Evolutionary conservation across 2,113 vertebrate genomes (phyloP).

Genomic region (Miniopterus natalensis): DNA sequence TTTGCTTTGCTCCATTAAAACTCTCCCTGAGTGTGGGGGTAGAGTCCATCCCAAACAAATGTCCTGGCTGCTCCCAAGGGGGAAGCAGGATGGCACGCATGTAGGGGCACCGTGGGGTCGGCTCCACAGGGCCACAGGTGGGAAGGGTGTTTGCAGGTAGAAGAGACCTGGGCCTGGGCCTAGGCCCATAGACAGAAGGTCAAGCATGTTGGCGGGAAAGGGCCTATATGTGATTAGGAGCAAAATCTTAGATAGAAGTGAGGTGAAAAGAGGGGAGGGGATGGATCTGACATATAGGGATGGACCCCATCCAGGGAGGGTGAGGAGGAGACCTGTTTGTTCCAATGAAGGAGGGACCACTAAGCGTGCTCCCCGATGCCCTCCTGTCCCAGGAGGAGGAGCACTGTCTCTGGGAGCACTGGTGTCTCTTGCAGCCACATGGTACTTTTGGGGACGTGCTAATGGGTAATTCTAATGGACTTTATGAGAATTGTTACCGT

Average conservation of each 20-base stretch:
- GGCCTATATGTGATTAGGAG: not conserved
- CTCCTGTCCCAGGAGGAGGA: not conserved
- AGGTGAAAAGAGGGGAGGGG: not conserved
- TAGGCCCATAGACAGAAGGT: not conserved
- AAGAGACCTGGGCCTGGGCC: not conserved
- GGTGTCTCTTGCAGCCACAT: not conserved
- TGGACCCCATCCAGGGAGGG: not conserved
- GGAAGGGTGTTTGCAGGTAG: not conserved
- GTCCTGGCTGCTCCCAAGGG: not conserved
- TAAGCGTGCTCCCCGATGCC: rapidly evolving
- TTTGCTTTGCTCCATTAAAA: not conserved
- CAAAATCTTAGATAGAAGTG: constrained; percentile 12
- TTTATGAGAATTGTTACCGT: not conserved
- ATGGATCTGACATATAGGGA: not conserved
- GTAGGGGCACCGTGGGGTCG: not conserved
- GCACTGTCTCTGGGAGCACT: not conserved
- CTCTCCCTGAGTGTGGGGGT: not conserved
- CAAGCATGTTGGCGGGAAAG: not conserved
- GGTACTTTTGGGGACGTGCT: not conserved
- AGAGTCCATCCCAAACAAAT: not conserved
- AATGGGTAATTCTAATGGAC: not conserved
- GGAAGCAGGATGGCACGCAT: too few relatives aligned
- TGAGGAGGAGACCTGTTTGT: not conserved
- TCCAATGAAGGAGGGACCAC: not conserved
- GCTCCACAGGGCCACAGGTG: not conserved